Base-by-base conservation (phyloP, 2,113 vertebrate species). In the Lathamus discolor region DNA sequence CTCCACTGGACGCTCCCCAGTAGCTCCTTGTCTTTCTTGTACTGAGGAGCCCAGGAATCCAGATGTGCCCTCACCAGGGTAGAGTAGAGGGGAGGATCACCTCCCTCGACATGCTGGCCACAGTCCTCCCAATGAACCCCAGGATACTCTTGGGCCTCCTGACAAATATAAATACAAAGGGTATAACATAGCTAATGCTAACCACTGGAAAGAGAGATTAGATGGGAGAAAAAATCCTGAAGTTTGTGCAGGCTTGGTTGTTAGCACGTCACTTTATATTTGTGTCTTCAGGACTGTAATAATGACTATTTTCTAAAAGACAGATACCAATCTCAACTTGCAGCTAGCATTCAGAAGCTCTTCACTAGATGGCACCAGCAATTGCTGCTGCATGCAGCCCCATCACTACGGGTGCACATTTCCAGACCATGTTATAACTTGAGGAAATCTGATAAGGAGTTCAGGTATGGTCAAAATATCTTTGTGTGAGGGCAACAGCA, bases 281-380 rank as follows among this genome's bases (percentile, higher is more conserved):
- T 68, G 17, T 23, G 9, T 31, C 35, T 86, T 72, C 43, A 61
- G 43, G 33, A 43, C 48, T 57, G 29, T 9, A 62, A 31, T 17
- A 73, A 35, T 12, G 24, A 51, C n/a, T 52, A 17, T 25, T 64
- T 89, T 22, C 64, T 46, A 54, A 11, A 78, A 61, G 69, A 59
- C 12, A 59, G 31, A 61, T 48, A 73, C 9, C 52, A 6, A 7
- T 11, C 22, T 67, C 11, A 33, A 4, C 23, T 49, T 83, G 46
- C 80, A 61, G 74, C 2, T 57, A 95, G 77, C 46, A 72, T 88
- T 91, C 92, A 88, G 75, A 63, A 69, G 74, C 57, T 90, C 37
- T 90, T 92, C 96, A 86, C 87, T 96, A 97, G 96, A 82, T 96
- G 96, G 95, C 95, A 97, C 86, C 88, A 94, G 68, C 69, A 74